Conservation (phyloP, 2,888 invertebrate species). For the Eledona agricola region DNA sequence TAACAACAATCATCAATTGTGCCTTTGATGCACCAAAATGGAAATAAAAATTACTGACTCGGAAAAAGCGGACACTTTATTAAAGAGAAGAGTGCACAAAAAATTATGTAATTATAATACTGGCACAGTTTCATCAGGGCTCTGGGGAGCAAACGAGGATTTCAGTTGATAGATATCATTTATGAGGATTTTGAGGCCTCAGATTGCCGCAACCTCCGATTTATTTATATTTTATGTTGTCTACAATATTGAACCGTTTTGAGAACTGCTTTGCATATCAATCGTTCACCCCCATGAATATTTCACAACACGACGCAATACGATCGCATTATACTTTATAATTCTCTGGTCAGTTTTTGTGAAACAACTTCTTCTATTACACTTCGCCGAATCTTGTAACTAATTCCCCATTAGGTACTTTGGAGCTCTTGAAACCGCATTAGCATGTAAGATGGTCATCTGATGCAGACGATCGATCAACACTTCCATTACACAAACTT, state of each 20-base stretch:
- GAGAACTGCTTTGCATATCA: slow-evolving; percentile 41
- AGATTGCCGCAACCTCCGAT: slow-evolving; percentile 19
- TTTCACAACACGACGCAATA: slow-evolving; percentile 36
- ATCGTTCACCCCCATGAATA: slow-evolving; percentile 41
- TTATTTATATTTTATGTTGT: slow-evolving; percentile 17
- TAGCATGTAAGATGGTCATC: slow-evolving; percentile 29
- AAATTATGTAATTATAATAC: too few species aligned
- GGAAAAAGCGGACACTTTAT: too few species aligned
- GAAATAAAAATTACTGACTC: too few species aligned
- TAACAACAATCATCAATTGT: too few species aligned
- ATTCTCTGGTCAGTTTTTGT: slow-evolving; percentile 27
- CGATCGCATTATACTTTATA: slow-evolving; percentile 36
- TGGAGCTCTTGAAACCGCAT: slow-evolving; percentile 10
- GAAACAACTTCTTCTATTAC: too few species aligned
- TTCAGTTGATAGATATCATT: too few species aligned
- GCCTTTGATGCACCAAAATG: too few species aligned
- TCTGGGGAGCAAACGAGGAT: too few species aligned
- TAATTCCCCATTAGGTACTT: slow-evolving; percentile 18
- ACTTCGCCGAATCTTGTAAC: too few species aligned
- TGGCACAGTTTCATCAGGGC: too few species aligned
- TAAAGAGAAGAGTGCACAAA: too few species aligned
- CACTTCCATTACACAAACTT: slow-evolving; percentile 9
- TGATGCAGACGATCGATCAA: slow-evolving; percentile 29
- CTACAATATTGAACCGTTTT: slow-evolving; percentile 32
- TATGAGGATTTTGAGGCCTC: too few species aligned